Conservation (phyloP, 2,113 vertebrate species). For the Siniperca chuatsi region DNA sequence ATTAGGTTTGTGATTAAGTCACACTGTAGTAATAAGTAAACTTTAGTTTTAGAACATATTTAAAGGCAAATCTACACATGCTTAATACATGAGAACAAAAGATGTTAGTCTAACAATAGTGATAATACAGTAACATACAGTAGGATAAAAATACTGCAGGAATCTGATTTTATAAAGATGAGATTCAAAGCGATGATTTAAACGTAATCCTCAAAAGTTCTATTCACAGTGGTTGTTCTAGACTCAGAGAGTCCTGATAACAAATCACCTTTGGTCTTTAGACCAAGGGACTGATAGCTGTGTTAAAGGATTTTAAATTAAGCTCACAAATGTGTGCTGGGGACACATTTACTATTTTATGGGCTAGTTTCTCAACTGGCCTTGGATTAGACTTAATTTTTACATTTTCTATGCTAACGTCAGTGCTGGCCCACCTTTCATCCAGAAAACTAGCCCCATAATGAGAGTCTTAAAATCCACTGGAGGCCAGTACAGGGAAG, state of each 20-base stretch:
- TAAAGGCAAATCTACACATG: not conserved
- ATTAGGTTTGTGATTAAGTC: not conserved
- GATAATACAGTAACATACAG: not conserved
- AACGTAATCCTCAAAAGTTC: not conserved
- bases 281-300: not conserved
- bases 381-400: constrained; percentile 5
- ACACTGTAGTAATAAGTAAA: not conserved
- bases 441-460: not conserved
- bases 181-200: constrained; percentile 1
- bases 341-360: constrained; percentile 1
- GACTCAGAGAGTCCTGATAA: not conserved
- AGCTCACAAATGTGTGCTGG: constrained; percentile 1
- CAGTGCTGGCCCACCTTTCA: not conserved
- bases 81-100: not conserved
- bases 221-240: not conserved
- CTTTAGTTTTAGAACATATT: not conserved
- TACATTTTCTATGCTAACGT: not conserved
- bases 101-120: not conserved
- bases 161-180: not conserved
- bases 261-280: constrained; percentile 19
- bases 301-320: constrained; percentile 29
- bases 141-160: not conserved
- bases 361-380: constrained; percentile 6
- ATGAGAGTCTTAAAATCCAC: constrained; percentile 26
- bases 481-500: constrained; percentile 2